Evolutionary conservation across 2,797 vertebrate species (phyloP).

Genomic region (Orestias chungarensis): DNA sequence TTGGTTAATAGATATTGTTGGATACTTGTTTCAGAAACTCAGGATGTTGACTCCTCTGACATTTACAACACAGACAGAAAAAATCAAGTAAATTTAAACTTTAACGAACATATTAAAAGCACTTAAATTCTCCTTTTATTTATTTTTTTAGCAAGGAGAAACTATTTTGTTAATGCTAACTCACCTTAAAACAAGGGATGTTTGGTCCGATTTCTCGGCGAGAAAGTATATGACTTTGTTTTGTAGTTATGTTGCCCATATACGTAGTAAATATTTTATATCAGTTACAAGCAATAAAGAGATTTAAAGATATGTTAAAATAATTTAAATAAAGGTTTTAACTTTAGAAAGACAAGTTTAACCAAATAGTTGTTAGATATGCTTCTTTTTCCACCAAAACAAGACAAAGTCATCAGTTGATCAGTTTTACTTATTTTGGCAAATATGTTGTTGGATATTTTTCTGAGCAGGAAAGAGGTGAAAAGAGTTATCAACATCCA

Average conservation of each 20-base stretch:
- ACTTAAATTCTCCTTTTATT: background rate
- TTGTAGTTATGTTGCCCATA: background rate
- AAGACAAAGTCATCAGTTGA: no score
- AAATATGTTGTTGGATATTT: background rate
- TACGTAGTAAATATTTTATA: background rate
- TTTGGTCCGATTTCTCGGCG: background rate
- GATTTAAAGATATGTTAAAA: background rate
- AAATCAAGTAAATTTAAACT: background rate
- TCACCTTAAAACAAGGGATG: background rate
- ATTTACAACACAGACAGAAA: background rate
- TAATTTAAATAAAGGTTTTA: background rate
- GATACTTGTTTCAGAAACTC: no score
- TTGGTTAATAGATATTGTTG: no score
- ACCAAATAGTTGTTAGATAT: background rate
- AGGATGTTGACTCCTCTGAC: background rate
- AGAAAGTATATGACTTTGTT: background rate
- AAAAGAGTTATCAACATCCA: background rate
- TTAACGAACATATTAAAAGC: background rate
- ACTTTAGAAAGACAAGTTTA: background rate
- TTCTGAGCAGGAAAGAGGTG: background rate
- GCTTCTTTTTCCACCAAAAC: background rate
- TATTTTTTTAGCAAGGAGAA: background rate
- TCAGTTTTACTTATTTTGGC: background rate
- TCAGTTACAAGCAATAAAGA: background rate
- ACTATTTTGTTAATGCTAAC: background rate